phyloP scores from a whole-genome alignment of 2,113 vertebrate genomes.

The Proterorhinus semilunaris region DNA sequence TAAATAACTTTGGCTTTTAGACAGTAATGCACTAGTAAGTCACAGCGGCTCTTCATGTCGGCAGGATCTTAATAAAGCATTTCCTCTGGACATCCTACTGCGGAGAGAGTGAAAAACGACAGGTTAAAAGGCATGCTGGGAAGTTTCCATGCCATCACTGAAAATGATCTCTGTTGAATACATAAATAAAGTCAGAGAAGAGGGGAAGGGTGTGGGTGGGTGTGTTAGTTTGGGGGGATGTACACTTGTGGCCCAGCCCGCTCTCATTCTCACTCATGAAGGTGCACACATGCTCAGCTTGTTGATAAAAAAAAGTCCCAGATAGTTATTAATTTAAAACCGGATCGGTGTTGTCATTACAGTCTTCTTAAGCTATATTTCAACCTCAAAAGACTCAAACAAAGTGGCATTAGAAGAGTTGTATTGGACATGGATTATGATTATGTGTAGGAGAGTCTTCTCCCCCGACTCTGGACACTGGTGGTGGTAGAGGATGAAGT shows the following conservation, averaged over 20 bases:
- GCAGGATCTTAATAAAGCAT: constrained; percentile 80
- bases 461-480: too few species aligned
- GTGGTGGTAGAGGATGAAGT: too few species aligned
- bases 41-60: constrained; percentile 74
- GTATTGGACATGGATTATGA: too few species aligned
- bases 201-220: constrained; percentile 29
- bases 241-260: constrained; percentile 17
- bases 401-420: too few species aligned
- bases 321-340: too few species aligned
- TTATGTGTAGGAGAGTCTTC: too few species aligned
- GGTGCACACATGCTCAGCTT: neutral
- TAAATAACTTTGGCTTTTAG: constrained; percentile 82
- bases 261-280: constrained; percentile 29
- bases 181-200: constrained; percentile 56
- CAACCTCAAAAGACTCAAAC: too few species aligned
- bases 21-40: constrained; percentile 81
- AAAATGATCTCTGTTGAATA: constrained; percentile 69
- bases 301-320: neutral
- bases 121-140: constrained; percentile 77
- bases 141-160: constrained; percentile 70
- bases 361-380: too few species aligned
- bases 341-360: too few species aligned
- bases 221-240: neutral
- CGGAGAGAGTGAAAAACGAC: constrained; percentile 66
- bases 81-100: constrained; percentile 74